These are phyloP conservation scores for Amniataba percoides DNA, from an alignment of 2,797 vertebrate genomes.

Conservation along the genomic window DNA sequence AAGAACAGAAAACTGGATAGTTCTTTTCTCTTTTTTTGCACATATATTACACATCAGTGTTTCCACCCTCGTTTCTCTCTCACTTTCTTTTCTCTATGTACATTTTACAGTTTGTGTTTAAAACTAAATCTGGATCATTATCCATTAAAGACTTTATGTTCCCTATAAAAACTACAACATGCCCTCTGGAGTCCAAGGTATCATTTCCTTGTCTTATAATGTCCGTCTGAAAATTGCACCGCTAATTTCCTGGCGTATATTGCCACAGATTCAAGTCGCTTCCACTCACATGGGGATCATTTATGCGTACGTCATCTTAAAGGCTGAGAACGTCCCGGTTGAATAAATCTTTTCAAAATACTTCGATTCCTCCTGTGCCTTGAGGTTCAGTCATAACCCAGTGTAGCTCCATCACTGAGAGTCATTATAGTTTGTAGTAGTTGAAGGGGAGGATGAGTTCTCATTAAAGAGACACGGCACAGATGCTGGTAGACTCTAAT, in stretches of 20 bases:
- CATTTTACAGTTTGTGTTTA: conserved; percentile 54
- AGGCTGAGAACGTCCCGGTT: conserved; percentile 36
- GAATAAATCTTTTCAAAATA: conserved; percentile 48
- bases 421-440: conserved; percentile 13
- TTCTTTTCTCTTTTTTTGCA: neutral
- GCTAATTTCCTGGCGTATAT: conserved; percentile 69
- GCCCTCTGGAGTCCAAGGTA: conserved; percentile 55
- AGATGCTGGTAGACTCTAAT: conserved; percentile 12
- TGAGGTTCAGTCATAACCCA: conserved; percentile 22
- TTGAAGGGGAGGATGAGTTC: conserved; percentile 12
- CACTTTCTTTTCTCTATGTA: conserved; percentile 9
- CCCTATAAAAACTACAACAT: conserved; percentile 65
- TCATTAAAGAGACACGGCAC: conserved; percentile 28
- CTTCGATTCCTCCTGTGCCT: conserved; percentile 5
- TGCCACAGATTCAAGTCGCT: conserved; percentile 44
- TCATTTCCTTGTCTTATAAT: conserved; percentile 66
- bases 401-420: conserved; percentile 2
- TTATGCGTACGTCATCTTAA: conserved; percentile 46
- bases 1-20: conserved; percentile 39
- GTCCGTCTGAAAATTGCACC: conserved; percentile 60
- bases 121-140: conserved; percentile 64
- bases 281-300: conserved; percentile 40
- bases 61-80: neutral
- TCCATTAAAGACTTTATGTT: conserved; percentile 73
- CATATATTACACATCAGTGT: neutral